A percentile compares a stretch with the other conserved stretches of the same genome.
Evolutionary conservation across 1,140 invertebrate genomes (phyloP).

Genomic region (Lordiphosa stackelbergi): DNA sequence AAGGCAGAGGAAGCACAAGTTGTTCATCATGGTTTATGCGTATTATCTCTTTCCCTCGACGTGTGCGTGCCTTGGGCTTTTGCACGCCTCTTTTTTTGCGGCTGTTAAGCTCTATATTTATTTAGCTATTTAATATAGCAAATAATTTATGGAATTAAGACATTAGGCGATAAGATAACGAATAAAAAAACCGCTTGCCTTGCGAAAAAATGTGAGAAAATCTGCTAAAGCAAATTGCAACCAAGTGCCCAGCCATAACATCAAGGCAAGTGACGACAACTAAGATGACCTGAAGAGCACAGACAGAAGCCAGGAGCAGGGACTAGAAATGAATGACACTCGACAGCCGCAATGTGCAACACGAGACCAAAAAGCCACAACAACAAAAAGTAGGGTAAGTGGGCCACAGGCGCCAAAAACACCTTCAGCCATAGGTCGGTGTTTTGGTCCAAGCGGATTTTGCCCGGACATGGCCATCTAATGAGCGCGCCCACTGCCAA

Average conservation of each 20-base stretch:
- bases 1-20: constrained; percentile 1
- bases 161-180: constrained; percentile 33
- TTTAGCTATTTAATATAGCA: constrained; percentile 49
- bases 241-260: constrained; percentile 53
- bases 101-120: constrained; percentile 52
- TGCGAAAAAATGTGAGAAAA: constrained; percentile 33
- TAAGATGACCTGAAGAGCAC: constrained; percentile 51
- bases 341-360: constrained; percentile 68
- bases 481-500: constrained; percentile 30
- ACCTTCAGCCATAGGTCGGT: constrained; percentile 28
- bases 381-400: constrained; percentile 26
- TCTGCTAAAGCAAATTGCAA: constrained; percentile 52
- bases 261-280: constrained; percentile 66
- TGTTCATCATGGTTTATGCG: constrained; percentile 59
- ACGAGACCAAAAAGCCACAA: constrained; percentile 37
- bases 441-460: constrained; percentile 4
- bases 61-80: constrained; percentile 29
- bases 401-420: constrained; percentile 22
- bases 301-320: constrained; percentile 1
- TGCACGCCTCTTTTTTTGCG: constrained; percentile 34
- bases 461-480: constrained; percentile 17
- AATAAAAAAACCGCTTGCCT: constrained; percentile 10
- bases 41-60: constrained; percentile 32
- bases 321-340: constrained; percentile 58
- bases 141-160: constrained; percentile 54